Percentiles rank a stretch among this genome's conserved stretches.
phyloP scores from a whole-genome alignment of 1,140 invertebrate genomes.

The Melitaea cinxia region DNA sequence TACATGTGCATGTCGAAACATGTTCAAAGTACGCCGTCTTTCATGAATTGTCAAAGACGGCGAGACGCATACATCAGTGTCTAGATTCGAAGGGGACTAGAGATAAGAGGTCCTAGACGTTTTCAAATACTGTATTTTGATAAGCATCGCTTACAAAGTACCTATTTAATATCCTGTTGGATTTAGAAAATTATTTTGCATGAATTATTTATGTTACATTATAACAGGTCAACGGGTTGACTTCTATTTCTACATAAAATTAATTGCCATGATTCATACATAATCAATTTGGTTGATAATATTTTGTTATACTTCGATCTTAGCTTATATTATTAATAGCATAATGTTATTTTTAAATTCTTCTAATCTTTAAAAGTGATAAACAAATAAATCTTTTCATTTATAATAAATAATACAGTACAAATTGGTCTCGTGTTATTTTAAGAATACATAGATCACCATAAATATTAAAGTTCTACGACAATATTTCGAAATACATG shows the following conservation, averaged over 20 bases:
- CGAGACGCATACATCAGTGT: slow-evolving; percentile 30
- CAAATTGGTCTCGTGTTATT: too few species aligned
- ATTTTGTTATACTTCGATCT: too few species aligned
- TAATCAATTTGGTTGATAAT: too few species aligned
- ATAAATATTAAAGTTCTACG: neutral
- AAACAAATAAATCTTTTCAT: too few species aligned
- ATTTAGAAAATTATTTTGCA: neutral
- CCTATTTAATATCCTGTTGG: neutral
- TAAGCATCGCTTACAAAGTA: slow-evolving; percentile 10
- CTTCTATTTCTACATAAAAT: too few species aligned
- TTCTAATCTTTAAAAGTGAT: too few species aligned
- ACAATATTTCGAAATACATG: neutral
- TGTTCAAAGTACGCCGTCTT: slow-evolving; percentile 20
- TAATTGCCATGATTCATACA: too few species aligned
- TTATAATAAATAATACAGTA: too few species aligned
- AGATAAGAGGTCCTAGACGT: slow-evolving; percentile 1
- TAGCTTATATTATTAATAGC: too few species aligned
- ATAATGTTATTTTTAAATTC: too few species aligned
- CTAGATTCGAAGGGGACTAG: slow-evolving; percentile 22
- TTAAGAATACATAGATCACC: too few species aligned
- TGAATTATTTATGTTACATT: neutral
- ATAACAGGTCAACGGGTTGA: too few species aligned
- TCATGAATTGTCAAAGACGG: slow-evolving; percentile 26
- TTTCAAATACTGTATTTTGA: slow-evolving; percentile 16
- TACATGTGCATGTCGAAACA: slow-evolving; percentile 23